phyloP scores from a whole-genome alignment of 2,113 vertebrate species.

The Petrocephalus zakoni region DNA sequence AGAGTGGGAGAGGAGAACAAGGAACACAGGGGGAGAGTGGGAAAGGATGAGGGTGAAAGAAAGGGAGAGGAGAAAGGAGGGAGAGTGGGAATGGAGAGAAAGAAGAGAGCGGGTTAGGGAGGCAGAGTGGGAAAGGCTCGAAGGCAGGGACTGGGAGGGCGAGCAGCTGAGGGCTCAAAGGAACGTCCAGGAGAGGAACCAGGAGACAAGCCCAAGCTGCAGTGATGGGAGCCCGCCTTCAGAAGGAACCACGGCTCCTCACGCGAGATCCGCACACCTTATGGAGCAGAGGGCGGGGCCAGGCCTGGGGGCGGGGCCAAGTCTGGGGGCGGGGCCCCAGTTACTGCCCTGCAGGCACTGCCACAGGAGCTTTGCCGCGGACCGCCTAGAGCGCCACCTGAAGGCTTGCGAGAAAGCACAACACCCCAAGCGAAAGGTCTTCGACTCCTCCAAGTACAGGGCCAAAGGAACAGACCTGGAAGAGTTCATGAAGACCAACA shows the following conservation, averaged over 20 bases:
- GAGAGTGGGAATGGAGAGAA: background rate
- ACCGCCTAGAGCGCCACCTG: conserved; percentile 68
- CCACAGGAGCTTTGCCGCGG: conserved; percentile 57
- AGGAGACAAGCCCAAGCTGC: conserved; percentile 19
- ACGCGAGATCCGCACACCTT: background rate
- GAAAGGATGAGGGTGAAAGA: conserved; percentile 51
- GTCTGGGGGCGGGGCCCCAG: background rate
- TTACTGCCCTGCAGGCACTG: conserved; percentile 66
- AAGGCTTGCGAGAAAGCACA: conserved; percentile 63
- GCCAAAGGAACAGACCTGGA: conserved; percentile 71
- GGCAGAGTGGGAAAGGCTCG: background rate
- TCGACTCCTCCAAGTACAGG: conserved; percentile 65
- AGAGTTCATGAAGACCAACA: conserved; percentile 58
- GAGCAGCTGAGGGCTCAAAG: background rate
- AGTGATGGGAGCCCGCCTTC: background rate
- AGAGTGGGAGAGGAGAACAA: conserved; percentile 26
- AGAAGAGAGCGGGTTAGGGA: conserved; percentile 31
- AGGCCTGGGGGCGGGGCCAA: background rate
- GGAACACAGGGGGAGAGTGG: conserved; percentile 48
- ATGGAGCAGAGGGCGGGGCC: conserved; percentile 13
- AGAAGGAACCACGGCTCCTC: background rate
- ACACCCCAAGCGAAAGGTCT: conserved; percentile 62
- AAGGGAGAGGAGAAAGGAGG: conserved; percentile 43
- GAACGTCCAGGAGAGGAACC: conserved; percentile 7
- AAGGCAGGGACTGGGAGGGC: conserved; percentile 35